A percentile compares a stretch with the other conserved stretches of the same genome.
Evolutionary conservation across 2,797 vertebrate genomes (phyloP).

Genomic region (Propithecus perrieri): DNA sequence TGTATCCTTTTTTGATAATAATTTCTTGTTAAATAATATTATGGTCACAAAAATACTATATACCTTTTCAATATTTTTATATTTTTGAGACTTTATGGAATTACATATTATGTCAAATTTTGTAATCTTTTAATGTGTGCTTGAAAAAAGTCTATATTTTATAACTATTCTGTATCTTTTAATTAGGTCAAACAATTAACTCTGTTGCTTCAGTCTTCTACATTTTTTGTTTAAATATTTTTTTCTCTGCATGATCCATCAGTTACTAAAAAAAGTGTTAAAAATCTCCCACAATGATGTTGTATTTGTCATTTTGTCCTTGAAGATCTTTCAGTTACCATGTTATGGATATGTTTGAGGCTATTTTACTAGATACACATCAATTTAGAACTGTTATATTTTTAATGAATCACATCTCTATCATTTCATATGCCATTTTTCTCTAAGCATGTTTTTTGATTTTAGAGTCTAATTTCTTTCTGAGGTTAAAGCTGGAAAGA

Average conservation of each 20-base stretch:
- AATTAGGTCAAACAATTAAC: neutral
- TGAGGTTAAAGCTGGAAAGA: neutral
- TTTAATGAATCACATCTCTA: neutral
- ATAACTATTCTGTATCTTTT: neutral
- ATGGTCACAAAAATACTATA: neutral
- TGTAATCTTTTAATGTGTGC: neutral
- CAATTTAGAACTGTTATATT: neutral
- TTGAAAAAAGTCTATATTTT: neutral
- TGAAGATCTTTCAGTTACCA: neutral
- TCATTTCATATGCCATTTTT: neutral
- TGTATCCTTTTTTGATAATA: neutral
- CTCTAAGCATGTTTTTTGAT: neutral
- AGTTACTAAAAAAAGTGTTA: neutral
- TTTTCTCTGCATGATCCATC: neutral
- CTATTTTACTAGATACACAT: neutral
- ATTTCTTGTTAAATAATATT: neutral
- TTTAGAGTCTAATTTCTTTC: neutral
- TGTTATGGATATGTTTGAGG: neutral
- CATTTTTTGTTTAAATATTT: neutral
- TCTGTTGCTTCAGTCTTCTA: neutral
- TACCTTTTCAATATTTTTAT: neutral
- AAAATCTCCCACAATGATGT: neutral
- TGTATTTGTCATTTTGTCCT: neutral
- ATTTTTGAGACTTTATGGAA: neutral
- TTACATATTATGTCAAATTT: neutral